Conservation (phyloP, 2,797 vertebrate genomes). For the Sebastes umbrosus region DNA sequence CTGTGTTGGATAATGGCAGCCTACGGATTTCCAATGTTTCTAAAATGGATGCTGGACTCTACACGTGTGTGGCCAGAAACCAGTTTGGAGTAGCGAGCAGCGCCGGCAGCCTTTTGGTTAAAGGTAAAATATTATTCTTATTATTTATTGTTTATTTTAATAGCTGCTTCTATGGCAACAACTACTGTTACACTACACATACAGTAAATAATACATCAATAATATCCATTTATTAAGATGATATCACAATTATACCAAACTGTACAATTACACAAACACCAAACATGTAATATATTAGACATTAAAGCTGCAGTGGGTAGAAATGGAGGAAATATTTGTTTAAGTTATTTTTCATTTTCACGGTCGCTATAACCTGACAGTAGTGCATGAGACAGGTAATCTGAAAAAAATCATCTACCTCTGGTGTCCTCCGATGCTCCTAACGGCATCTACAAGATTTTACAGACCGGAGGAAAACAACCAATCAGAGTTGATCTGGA, state of each 20-base stretch:
- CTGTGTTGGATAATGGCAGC: conserved; percentile 91
- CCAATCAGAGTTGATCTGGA: too few relatives aligned
- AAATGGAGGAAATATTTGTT: too few relatives aligned
- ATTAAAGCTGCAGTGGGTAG: too few relatives aligned
- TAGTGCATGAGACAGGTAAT: too few relatives aligned
- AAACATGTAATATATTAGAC: not conserved
- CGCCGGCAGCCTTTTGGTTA: conserved; percentile 90
- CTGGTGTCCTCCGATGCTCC: too few relatives aligned
- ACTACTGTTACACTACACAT: not conserved
- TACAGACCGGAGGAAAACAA: too few relatives aligned
- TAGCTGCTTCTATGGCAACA: not conserved
- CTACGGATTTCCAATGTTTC: conserved; percentile 91
- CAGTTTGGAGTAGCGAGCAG: conserved; percentile 95
- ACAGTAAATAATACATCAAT: not conserved
- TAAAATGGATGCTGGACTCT: conserved; percentile 90
- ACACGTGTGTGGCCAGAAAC: conserved; percentile 95
- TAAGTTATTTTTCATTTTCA: too few relatives aligned
- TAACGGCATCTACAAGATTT: too few relatives aligned
- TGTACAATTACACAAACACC: not conserved
- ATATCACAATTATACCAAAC: not conserved
- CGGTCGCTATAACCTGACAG: too few relatives aligned
- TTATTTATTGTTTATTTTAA: not conserved
- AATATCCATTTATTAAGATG: not conserved
- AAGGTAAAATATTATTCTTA: conserved; percentile 84
- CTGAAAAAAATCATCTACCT: too few relatives aligned